A percentile compares a stretch with the other conserved stretches of the same genome.
phyloP scores from a whole-genome alignment of 2,888 invertebrate species.

The Cryptophagus acutangulus region DNA sequence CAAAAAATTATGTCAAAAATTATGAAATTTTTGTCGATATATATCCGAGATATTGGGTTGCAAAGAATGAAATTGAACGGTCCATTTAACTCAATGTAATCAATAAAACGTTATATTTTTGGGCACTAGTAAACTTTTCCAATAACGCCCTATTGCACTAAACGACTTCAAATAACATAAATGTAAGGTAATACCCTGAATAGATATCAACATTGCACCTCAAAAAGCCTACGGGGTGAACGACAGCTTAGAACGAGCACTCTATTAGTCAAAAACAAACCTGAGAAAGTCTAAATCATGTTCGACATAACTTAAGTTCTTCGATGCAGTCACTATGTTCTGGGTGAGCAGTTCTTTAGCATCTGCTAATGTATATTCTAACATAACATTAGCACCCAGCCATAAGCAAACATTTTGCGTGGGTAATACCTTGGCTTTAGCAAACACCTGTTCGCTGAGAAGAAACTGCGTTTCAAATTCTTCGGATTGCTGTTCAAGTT shows the following conservation, averaged over 20 bases:
- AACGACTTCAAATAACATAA: no score
- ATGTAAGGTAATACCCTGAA: slow-evolving; percentile 9
- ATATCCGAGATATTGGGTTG: no score
- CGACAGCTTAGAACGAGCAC: slow-evolving; percentile 25
- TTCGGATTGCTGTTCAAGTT: slow-evolving; percentile 75
- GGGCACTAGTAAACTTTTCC: no score
- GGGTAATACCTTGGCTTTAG: slow-evolving; percentile 80
- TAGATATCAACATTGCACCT: neutral
- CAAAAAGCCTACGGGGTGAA: no score
- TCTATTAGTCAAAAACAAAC: no score
- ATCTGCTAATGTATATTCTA: slow-evolving; percentile 90
- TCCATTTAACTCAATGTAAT: no score
- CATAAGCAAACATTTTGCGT: slow-evolving; percentile 83
- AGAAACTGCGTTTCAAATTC: slow-evolving; percentile 85
- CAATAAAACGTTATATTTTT: no score
- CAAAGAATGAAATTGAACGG: no score
- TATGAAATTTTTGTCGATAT: no score
- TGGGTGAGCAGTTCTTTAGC: slow-evolving; percentile 78
- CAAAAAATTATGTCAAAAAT: no score
- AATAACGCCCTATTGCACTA: no score
- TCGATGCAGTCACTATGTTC: slow-evolving; percentile 78
- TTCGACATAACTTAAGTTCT: slow-evolving; percentile 78
- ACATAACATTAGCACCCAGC: slow-evolving; percentile 93
- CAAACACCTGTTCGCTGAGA: slow-evolving; percentile 78
- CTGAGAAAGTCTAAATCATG: slow-evolving; percentile 90